Percentiles rank a stretch among this genome's conserved stretches.
Conservation (phyloP, 2,797 vertebrate species). For the Amblyopsis hoosieri region DNA sequence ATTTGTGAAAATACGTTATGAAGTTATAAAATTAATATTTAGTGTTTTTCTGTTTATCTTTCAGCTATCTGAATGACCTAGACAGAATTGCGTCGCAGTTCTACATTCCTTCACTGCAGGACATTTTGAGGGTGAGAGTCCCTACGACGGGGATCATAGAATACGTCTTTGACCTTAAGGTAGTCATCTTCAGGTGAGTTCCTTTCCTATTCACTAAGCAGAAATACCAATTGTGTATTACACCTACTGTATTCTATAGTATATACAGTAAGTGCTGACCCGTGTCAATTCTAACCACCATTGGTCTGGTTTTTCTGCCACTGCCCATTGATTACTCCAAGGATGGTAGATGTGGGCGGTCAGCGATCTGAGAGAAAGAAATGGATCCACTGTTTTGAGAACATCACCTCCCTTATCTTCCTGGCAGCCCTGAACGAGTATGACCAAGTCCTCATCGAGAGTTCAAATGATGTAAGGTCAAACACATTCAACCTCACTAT, state of each 20-base stretch:
- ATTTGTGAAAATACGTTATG: too few relatives aligned
- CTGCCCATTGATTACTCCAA: slow-evolving; percentile 38
- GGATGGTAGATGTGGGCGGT: slow-evolving; percentile 92
- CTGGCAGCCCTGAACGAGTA: slow-evolving; percentile 90
- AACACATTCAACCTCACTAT: neutral
- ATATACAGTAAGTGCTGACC: neutral
- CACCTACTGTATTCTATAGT: neutral
- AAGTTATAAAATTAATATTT: too few relatives aligned
- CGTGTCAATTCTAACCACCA: neutral
- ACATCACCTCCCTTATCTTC: slow-evolving; percentile 88
- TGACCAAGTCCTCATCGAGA: slow-evolving; percentile 87
- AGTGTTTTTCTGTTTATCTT: slow-evolving; percentile 32
- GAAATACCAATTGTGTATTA: neutral
- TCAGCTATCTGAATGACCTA: slow-evolving; percentile 84
- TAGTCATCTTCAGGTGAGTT: slow-evolving; percentile 81
- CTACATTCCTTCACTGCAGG: slow-evolving; percentile 82
- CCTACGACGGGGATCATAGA: slow-evolving; percentile 87
- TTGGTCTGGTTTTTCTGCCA: neutral
- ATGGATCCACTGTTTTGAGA: slow-evolving; percentile 93
- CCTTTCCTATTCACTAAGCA: neutral
- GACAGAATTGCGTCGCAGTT: slow-evolving; percentile 70
- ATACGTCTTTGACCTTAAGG: slow-evolving; percentile 83
- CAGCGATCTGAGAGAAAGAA: slow-evolving; percentile 90
- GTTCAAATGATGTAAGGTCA: slow-evolving; percentile 76
- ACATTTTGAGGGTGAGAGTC: slow-evolving; percentile 83